Evolutionary conservation across 53 echinoderm and acorn worm species (phyloP), one percentile per base, ranked within the genome.

Genomic region (Echinometra lucunter): DNA sequence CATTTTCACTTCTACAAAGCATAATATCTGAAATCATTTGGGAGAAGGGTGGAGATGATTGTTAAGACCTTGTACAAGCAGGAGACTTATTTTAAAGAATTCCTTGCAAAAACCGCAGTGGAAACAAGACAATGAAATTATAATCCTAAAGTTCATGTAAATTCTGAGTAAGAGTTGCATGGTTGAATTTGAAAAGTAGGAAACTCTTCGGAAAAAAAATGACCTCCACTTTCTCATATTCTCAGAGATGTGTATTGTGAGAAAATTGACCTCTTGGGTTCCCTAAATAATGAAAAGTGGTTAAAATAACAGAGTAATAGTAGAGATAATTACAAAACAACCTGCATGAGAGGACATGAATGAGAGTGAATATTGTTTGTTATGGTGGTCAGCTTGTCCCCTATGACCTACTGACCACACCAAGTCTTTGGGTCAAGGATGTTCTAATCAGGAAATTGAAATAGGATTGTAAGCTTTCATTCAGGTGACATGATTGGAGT

Each of bases 391-490:
- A 85, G 45, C 30, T 49, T 85, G 78, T 42, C 78, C 78, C 78
- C 78, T 78, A 42, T 88, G 88, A 88, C 88, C 88, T 34, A 88
- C 88, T 88, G 88, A 88, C 88, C 88, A 88, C 56, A 55, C 28
- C 88, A 12, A 55, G 56, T 49, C 56, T 57, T 58, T 57, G 89
- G 89, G 89, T 89, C 89, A 89, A 89, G 89, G 89, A 57, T 37
- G 25, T 12, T 37, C 40, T 60, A 57, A 57, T 88, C 88, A 88
- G 78, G 42, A 78, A 78, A 85, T 85, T 85, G 11, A 47, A 85
- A 85, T 28, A 1, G 11, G 47, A 85, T 49, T 28, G 49, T 49
- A 85, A n/a, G 49, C n/a, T 49, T 85, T 85, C 49, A 45, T 4
- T 85, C 53, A 85, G 15, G 4, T 35, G 78, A 78, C 38, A 78